Percentiles rank a stretch among this genome's conserved stretches.
These are phyloP conservation scores for Eublepharis macularius DNA, from an alignment of 2,113 vertebrate species.

Conservation along the genomic window DNA sequence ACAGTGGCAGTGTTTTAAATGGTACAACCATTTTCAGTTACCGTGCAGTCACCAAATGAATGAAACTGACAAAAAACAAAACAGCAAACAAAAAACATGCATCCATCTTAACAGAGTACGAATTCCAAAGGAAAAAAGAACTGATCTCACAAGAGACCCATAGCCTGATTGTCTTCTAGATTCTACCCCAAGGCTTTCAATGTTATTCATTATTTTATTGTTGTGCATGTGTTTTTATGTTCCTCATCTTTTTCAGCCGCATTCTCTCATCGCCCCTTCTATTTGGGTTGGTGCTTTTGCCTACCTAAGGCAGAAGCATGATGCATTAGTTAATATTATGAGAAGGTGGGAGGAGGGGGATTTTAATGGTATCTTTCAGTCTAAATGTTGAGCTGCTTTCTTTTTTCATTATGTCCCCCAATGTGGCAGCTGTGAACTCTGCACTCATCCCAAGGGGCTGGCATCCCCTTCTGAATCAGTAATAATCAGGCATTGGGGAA, in stretches of 20 bases:
- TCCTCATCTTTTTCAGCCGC: constrained; percentile 3
- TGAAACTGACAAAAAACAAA: neutral
- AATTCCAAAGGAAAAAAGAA: neutral
- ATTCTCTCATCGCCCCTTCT: constrained; percentile 5
- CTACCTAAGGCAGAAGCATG: constrained; percentile 5
- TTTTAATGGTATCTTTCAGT: constrained; percentile 31
- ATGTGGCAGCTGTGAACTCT: constrained; percentile 39
- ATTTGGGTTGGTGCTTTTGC: neutral
- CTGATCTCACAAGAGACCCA: accelerated
- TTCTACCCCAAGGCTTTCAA: neutral
- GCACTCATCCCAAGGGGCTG: constrained; percentile 39
- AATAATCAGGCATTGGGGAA: constrained; percentile 41
- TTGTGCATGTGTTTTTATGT: neutral
- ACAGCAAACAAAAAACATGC: neutral
- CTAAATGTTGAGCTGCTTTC: constrained; percentile 33
- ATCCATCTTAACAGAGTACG: neutral
- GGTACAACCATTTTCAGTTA: neutral
- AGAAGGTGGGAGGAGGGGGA: neutral
- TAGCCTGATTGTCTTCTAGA: neutral
- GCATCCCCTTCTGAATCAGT: constrained; percentile 38
- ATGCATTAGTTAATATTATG: neutral
- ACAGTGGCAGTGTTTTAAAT: neutral
- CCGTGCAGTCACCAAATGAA: neutral
- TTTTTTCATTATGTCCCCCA: neutral
- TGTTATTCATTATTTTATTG: neutral